Base-by-base conservation (phyloP, 2,888 invertebrate species). In the Sinohyriopsis cumingii region DNA sequence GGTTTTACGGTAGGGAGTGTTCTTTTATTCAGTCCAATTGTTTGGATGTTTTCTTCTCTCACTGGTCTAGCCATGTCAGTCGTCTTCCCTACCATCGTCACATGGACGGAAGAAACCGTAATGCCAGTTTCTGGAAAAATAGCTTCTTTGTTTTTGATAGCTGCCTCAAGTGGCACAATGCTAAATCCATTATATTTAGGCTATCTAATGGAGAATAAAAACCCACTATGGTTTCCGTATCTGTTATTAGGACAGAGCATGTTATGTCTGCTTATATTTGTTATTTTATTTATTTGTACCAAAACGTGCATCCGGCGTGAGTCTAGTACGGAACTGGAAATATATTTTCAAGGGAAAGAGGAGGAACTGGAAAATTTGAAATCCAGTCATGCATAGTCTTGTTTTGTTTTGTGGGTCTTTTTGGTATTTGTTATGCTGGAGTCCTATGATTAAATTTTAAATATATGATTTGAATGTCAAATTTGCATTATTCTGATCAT, bases 121-220 rank as follows among this genome's bases (percentile, higher is more conserved):
- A 81, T 91, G 28, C 82, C 84, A 20, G 84, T 91, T 3, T 88
- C 89, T 0, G 89, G 90, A 57, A 84, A 85, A 72, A 84, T 88
- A 15, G 86, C 89, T 5, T 86, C 90, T 3, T 75, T 87, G 22
- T 86, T 91, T 67, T 81, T 88, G n/a, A 75, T 89, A 15, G 89
- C 88, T 5, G 87, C 87, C 4, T 86, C 90, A 2, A 75, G 87
- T 22, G 90, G 90, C 0, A 87, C 89, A 59, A 89, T 90, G 85
- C 73, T 85, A 3, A 81, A 87, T 68, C 90, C 90, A 1, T 79
- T 85, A 15, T 68, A 87, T 3, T 82, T 88, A 6, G 87, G 73
- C 22, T 66, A 67, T 22, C 56, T 73, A 1, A 73, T 73, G 73
- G 73, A 73, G 54, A 68, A 68, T 22, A 53, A 71, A 1, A 73